Base-by-base conservation (phyloP, 2,888 invertebrate genomes). In the Stenodema calcarata region DNA sequence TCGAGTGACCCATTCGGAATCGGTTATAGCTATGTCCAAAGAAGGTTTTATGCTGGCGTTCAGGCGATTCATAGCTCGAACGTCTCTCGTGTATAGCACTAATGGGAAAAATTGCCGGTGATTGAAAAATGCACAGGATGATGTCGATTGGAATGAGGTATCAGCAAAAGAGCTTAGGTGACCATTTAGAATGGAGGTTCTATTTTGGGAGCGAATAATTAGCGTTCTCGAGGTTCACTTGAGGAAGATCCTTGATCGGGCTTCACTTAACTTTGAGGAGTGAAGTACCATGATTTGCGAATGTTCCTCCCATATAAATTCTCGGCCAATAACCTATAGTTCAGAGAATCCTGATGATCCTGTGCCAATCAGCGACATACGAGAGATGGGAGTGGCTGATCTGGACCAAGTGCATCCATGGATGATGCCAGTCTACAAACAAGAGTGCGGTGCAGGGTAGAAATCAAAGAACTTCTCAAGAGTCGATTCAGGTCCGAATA, bases 91-190 rank as follows among this genome's bases (percentile, higher is more conserved):
- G 0, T 91, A 90, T 75, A 90, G 90, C 27, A 91, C 92, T 83
- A 91, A 91, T 86, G 91, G 91, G 0, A 90, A 90, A 0, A 91
- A 91, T 88, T 92, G 92, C 88, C 88, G 89, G 0, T 90, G 91
- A 11, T 3, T 44, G 0, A 79, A 16, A 1, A 44, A 44, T 28
- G 44, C 47, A 11, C 47, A 42, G 14, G n/a, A 79, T 18, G 44
- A 44, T 16, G 18, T 79, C 0, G 79, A 79, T 47, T 79, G 79
- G 79, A 23, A 44, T 3, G 0, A 79, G 18, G 79, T 79, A 9
- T 16, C 47, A 11, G 23, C 42, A 9, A 9, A 79, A 44, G 79
- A 44, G 18, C 14, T 18, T 1, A 41, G 12, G 0, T 2, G 28
- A 1, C 30, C 28, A 6, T 28, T 75, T 18, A n/a, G 75, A 75